Evolutionary conservation across 1,140 invertebrate genomes (phyloP).

Genomic region (Phymorhynchus buccinoides): DNA sequence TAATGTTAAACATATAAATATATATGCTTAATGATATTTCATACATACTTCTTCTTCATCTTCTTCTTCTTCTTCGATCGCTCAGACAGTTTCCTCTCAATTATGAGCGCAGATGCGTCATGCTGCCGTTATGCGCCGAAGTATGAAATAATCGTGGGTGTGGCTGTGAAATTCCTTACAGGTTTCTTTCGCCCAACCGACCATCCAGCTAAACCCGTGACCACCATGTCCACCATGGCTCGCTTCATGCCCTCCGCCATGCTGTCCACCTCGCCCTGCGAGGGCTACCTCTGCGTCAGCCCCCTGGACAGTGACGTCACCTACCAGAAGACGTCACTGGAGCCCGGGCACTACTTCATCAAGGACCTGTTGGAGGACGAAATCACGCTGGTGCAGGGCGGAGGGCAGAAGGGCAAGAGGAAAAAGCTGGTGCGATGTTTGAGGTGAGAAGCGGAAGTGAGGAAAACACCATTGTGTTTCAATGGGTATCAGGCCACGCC

Average conservation of each 20-base stretch:
- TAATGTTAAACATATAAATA: no score
- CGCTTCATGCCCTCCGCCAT: constrained; percentile 61
- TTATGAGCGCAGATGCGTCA: no score
- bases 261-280: constrained; percentile 45
- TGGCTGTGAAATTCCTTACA: no score
- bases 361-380: constrained; percentile 59
- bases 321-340: constrained; percentile 57
- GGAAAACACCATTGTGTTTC: no score
- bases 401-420: constrained; percentile 54
- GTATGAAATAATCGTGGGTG: no score
- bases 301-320: constrained; percentile 49
- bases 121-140: no score
- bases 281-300: constrained; percentile 53
- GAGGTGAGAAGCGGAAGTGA: no score
- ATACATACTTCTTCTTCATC: no score
- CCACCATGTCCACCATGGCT: constrained; percentile 54
- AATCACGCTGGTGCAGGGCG: constrained; percentile 54
- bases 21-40: no score
- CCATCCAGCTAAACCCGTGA: constrained; percentile 48
- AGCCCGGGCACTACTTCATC: constrained; percentile 53
- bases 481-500: no score
- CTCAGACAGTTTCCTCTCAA: no score
- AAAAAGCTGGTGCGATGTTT: constrained; percentile 60
- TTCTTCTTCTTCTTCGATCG: no score
- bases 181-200: constrained; percentile 61